Base-by-base conservation (phyloP, 2,888 invertebrate species). In the Dryococelus australis region DNA sequence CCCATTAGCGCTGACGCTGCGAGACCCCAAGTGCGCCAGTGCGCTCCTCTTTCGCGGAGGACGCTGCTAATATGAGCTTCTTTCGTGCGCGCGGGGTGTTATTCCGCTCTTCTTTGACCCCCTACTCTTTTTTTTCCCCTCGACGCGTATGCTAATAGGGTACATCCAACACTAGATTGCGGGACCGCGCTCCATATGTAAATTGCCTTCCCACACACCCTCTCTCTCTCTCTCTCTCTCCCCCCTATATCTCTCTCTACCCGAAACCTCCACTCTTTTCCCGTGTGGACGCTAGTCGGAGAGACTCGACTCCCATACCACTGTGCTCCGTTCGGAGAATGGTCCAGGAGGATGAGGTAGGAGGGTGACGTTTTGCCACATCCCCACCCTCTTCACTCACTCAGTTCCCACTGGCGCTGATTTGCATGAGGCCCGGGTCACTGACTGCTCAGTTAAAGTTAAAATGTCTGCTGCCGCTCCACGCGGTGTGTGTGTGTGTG, bases 131-230 rank as follows among this genome's bases (percentile, higher is more conserved):
- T 65, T 20, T 65, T 20, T 24, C 1, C 65, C n/a, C 65, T 20
- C 65, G 20, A 65, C 65, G 65, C 24, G n/a, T 65, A 65, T 65
- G 65, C 65, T 65, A 65, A 65, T 65, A 65, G 65, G 65, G 65
- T 65, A 65, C 65, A 65, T 65, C 65, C 65, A 65, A 65, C 65
- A 65, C 65, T 65, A n/a, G 65, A 65, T 65, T 65, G 65, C n/a
- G 65, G 65, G 65, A 24, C 10, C 65, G 65, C 65, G 65, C 65
- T 65, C 65, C 65, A 65, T 65, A 65, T 65, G 65, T 65, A 65
- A 65, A 65, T 65, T 16, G 24, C 65, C n/a, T 9, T 24, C 8
- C 24, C 65, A 8, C 24, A 1, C 8, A 8, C 8, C 20, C 65
- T 8, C 65, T 10, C 16, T 1, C 20, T 51, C 20, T 51, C 20